Percentiles rank a stretch among this genome's conserved stretches.
These are phyloP conservation scores for Dermochelys coriacea DNA, from an alignment of 2,797 vertebrate species.

Conservation along the genomic window DNA sequence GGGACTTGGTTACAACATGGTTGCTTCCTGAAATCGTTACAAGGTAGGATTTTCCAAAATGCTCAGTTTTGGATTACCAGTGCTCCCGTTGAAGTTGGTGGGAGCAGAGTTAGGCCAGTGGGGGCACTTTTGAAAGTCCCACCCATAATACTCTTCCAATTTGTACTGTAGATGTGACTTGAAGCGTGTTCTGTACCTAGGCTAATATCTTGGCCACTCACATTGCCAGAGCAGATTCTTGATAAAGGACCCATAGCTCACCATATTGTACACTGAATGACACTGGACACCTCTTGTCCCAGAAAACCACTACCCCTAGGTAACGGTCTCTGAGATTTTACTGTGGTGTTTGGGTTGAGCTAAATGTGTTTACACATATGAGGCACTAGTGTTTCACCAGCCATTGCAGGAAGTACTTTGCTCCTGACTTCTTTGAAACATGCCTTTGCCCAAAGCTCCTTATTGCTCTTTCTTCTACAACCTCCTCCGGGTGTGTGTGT, in stretches of 20 bases:
- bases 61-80: background rate
- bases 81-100: background rate
- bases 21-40: background rate
- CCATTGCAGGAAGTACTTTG: background rate
- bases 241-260: background rate
- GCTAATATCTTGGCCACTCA: background rate
- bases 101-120: background rate
- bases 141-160: background rate
- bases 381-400: background rate
- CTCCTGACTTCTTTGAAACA: background rate
- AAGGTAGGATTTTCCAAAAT: background rate
- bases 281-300: background rate
- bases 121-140: background rate
- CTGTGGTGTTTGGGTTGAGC: background rate
- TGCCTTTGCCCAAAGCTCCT: background rate
- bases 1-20: background rate
- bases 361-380: background rate
- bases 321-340: background rate
- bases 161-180: background rate
- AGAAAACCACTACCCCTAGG: background rate
- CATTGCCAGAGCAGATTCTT: background rate
- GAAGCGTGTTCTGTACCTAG: background rate
- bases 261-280: background rate
- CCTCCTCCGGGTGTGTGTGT: background rate
- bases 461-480: background rate